These are phyloP conservation scores for Gallinago solitaria DNA, from an alignment of 2,797 vertebrate genomes.

Conservation along the genomic window DNA sequence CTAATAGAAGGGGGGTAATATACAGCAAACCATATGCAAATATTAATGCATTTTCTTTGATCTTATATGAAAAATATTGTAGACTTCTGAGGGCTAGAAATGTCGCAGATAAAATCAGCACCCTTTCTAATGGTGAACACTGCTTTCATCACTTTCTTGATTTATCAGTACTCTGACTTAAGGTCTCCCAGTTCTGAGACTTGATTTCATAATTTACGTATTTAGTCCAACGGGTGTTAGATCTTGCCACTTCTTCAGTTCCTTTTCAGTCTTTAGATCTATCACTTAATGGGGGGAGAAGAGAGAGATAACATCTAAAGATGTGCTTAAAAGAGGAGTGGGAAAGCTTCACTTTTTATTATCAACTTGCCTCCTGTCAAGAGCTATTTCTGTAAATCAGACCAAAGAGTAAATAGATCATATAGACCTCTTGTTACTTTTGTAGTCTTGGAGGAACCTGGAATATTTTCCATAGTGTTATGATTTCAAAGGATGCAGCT, in stretches of 20 bases:
- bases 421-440: conserved; percentile 2
- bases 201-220: conserved; percentile 71
- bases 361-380: conserved; percentile 18
- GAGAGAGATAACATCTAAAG: conserved; percentile 41
- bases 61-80: conserved; percentile 68
- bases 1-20: conserved; percentile 16
- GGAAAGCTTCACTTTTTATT: conserved; percentile 38
- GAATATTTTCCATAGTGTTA: not conserved
- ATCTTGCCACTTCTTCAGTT: conserved; percentile 54
- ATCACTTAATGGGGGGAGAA: conserved; percentile 35
- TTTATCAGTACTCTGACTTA: conserved; percentile 62
- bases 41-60: conserved; percentile 68
- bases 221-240: conserved; percentile 66
- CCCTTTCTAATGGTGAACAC: conserved; percentile 39
- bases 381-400: conserved; percentile 25
- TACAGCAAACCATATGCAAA: conserved; percentile 52
- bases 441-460: not conserved
- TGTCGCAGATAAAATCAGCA: conserved; percentile 72
- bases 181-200: conserved; percentile 50
- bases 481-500: not conserved
- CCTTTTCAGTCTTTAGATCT: conserved; percentile 58
- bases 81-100: conserved; percentile 70
- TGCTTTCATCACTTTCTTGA: conserved; percentile 64
- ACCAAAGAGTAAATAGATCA: conserved; percentile 35
- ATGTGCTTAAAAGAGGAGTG: conserved; percentile 23